phyloP scores from a whole-genome alignment of 2,797 vertebrate genomes.

The Morelia viridis region DNA sequence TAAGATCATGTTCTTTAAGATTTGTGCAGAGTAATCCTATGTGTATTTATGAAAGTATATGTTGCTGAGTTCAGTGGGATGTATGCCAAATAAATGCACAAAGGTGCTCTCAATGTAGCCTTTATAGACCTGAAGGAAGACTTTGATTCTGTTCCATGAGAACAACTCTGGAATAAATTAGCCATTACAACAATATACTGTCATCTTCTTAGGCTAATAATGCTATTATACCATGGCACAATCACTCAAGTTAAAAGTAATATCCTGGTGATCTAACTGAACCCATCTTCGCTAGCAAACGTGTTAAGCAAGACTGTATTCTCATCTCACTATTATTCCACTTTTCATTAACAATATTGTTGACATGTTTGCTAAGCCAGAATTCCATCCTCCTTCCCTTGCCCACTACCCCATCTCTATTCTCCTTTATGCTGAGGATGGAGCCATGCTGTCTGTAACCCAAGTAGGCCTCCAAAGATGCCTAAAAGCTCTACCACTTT shows the following conservation, averaged over 20 bases:
- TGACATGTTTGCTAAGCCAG: background rate
- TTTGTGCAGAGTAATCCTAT: background rate
- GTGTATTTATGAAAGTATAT: background rate
- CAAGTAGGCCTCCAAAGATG: background rate
- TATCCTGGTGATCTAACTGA: background rate
- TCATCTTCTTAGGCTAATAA: background rate
- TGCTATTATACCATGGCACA: too few species aligned
- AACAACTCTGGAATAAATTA: background rate
- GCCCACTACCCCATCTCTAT: background rate
- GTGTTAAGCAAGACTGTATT: background rate
- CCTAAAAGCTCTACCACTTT: background rate
- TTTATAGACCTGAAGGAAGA: background rate
- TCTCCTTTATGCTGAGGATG: background rate
- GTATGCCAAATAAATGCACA: background rate
- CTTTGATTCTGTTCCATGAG: background rate
- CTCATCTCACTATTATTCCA: background rate
- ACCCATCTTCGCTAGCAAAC: background rate
- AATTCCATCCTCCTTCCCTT: background rate
- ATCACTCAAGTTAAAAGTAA: background rate
- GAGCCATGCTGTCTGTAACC: background rate
- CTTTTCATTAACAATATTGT: background rate
- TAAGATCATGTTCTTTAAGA: background rate
- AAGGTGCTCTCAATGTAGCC: background rate
- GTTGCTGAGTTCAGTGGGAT: background rate
- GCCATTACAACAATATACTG: background rate